These are phyloP conservation scores for Amiota minor DNA, from an alignment of 2,888 invertebrate species.

Conservation along the genomic window DNA sequence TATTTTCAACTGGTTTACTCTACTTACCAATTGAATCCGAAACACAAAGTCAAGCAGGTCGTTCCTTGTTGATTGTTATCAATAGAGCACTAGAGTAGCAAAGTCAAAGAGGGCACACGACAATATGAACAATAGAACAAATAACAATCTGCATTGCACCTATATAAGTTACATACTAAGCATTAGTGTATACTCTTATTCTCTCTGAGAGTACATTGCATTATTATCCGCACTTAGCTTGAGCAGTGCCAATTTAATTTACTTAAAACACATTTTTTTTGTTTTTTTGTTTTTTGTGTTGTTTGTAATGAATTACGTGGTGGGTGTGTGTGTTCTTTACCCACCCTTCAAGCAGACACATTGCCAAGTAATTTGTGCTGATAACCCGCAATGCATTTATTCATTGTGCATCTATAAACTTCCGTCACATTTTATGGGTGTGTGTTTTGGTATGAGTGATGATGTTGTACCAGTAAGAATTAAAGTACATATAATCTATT, in stretches of 20 bases:
- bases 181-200: background rate
- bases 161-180: background rate
- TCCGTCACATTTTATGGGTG: too few relatives aligned
- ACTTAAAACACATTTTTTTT: background rate
- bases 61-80: background rate
- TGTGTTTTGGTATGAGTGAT: too few relatives aligned
- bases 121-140: background rate
- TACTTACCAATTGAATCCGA: background rate
- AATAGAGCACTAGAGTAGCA: background rate
- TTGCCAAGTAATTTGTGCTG: too few relatives aligned
- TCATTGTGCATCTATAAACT: too few relatives aligned
- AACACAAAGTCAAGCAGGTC: conserved; percentile 3
- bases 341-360: too few relatives aligned
- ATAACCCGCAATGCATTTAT: too few relatives aligned
- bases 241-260: background rate
- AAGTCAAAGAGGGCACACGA: conserved; percentile 11
- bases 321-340: too few relatives aligned
- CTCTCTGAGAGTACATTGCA: background rate
- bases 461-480: too few relatives aligned
- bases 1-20: background rate
- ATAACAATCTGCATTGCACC: background rate
- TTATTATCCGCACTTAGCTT: background rate
- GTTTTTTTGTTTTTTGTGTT: too few relatives aligned
- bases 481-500: too few relatives aligned
- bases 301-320: too few relatives aligned